Percentiles rank a stretch among this genome's conserved stretches.
These are phyloP conservation scores for Alentia gelatinosa DNA, from an alignment of 2,888 invertebrate genomes.

Conservation along the genomic window DNA sequence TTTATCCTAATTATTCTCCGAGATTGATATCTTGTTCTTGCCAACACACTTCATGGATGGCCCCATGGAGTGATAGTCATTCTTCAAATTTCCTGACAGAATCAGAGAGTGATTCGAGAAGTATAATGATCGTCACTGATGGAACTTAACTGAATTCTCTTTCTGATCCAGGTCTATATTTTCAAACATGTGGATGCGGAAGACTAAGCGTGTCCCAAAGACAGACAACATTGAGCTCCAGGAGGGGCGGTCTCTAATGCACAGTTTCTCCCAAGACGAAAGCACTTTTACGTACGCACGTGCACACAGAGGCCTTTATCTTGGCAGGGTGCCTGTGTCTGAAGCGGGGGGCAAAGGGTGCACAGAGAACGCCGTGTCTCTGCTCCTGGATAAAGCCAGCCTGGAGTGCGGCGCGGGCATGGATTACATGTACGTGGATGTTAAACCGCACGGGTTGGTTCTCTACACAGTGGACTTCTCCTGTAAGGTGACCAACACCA, in stretches of 20 bases:
- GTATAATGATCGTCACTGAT: too few species aligned
- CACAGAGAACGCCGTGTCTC: slow-evolving; percentile 46
- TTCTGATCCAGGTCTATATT: not conserved
- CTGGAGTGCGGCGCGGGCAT: not conserved
- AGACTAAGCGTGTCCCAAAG: not conserved
- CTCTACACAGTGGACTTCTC: slow-evolving; percentile 33
- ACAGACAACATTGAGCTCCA: slow-evolving; percentile 23
- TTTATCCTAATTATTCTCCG: too few species aligned
- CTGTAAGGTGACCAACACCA: slow-evolving; percentile 22
- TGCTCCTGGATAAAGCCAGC: slow-evolving; percentile 31
- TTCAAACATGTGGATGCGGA: slow-evolving; percentile 16
- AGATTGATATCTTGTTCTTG: too few species aligned
- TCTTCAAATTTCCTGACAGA: too few species aligned
- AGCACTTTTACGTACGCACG: not conserved
- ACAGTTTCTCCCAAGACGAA: not conserved
- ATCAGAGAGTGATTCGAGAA: too few species aligned
- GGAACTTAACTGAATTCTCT: too few species aligned
- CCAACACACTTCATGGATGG: too few species aligned
- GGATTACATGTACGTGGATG: slow-evolving; percentile 48
- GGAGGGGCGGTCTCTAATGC: slow-evolving; percentile 17
- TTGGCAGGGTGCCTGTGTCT: slow-evolving; percentile 9
- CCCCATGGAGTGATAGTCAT: too few species aligned
- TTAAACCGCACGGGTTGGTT: slow-evolving; percentile 5
- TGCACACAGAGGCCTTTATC: slow-evolving; percentile 36
- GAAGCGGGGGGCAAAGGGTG: not conserved